A percentile compares a stretch with the other conserved stretches of the same genome.
Conservation (phyloP, 1,140 invertebrate species). For the Cotesia chilonis region DNA sequence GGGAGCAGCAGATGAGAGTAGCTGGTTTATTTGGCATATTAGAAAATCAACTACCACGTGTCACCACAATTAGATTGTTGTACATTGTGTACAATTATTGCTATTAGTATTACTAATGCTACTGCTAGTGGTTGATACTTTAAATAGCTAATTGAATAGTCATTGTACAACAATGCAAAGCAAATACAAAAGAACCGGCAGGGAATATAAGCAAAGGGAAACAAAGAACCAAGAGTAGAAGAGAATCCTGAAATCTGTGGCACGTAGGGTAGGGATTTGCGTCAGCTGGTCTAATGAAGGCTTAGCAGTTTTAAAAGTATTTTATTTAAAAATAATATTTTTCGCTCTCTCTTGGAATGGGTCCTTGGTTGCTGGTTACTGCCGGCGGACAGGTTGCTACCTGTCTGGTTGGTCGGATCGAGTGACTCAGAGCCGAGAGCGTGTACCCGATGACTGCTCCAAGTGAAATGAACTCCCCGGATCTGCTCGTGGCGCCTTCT, state of each 20-base stretch:
- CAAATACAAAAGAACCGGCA: too few relatives aligned
- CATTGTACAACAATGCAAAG: too few relatives aligned
- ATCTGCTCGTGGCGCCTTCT: constrained; percentile 38
- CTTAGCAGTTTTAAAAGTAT: background rate
- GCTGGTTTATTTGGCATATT: background rate
- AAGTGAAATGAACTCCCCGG: constrained; percentile 55
- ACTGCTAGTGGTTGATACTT: background rate
- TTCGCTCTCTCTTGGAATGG: constrained; percentile 1
- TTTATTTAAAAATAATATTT: constrained; percentile 3
- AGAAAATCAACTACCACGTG: constrained; percentile 25
- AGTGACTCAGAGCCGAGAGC: constrained; percentile 54
- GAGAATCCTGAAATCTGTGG: too few relatives aligned
- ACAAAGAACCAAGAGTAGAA: too few relatives aligned
- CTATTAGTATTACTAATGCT: background rate
- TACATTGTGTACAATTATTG: background rate
- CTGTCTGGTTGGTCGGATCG: constrained; percentile 52
- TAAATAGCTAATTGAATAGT: too few relatives aligned
- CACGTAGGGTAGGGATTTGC: too few relatives aligned
- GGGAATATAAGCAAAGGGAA: too few relatives aligned
- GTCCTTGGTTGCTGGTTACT: background rate
- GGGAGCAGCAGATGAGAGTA: too few relatives aligned
- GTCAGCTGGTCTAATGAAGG: background rate
- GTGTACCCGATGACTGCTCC: constrained; percentile 45
- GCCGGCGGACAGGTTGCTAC: constrained; percentile 53
- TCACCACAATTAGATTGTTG: constrained; percentile 6